Base-by-base conservation (phyloP, 1,140 invertebrate species). In the Papilio aristodemus region DNA sequence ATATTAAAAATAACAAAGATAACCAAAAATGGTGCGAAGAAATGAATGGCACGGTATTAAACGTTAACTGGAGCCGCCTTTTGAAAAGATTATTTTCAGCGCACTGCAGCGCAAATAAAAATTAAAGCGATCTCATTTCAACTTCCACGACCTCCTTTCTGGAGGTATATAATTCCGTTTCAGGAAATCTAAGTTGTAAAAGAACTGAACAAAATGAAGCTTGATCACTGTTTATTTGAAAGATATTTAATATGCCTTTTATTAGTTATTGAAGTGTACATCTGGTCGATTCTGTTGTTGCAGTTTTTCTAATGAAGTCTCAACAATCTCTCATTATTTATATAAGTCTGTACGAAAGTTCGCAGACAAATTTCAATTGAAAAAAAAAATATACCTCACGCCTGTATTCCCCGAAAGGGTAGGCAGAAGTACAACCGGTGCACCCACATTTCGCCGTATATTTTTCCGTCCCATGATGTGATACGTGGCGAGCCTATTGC, bases 121-220 rank as follows among this genome's bases (percentile, higher is more conserved):
- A 54, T 54, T 54, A 54, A 54, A 54, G 19, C 19, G 46, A 54
- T 54, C 46, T 54, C 46, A 54, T 54, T 54, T 54, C 46, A 54
- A 54, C 46, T 54, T 22, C 19, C 22, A 17, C 46, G 46, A 22
- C 46, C 17, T 54, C 19, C 17, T 54, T 54, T 54, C 46, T 54
- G 22, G 22, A 25, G 19, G 19, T 54, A 54, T 22, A 22, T 54
- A 22, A 54, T 25, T 54, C 9, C 4, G 22, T 54, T 54, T 11
- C 46, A 54, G 22, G 4, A 22, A 54, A 54, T 10, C 46, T 13
- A 22, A 54, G 19, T 54, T 9, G 46, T 9, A 54, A 43, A 25
- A 25, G 19, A 54, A 54, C 46, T 54, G 10, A 54, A 54, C 46
- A 54, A 22, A 54, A 54, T 10, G 19, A 0, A 13, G 11, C 19